Conservation (phyloP, 1,140 invertebrate genomes). For the Drosophila parvula region DNA sequence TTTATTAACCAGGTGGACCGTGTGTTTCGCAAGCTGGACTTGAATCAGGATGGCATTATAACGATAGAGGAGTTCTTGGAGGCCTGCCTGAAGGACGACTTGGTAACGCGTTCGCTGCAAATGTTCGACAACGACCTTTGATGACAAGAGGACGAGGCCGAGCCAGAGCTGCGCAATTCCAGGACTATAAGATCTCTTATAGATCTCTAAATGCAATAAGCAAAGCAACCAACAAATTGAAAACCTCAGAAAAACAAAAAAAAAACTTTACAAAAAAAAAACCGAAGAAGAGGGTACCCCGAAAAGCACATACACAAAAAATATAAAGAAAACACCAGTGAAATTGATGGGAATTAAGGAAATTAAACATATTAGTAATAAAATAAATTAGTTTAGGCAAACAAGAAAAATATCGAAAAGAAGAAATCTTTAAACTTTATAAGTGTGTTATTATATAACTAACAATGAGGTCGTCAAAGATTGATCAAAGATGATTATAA, state of each 20-base stretch:
- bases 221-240: conserved; percentile 19
- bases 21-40: conserved; percentile 95
- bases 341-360: conserved; percentile 44
- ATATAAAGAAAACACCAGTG: conserved; percentile 47
- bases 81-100: conserved; percentile 95
- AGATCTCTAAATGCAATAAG: conserved; percentile 73
- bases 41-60: conserved; percentile 97
- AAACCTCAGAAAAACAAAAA: conserved; percentile 23
- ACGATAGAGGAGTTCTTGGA: conserved; percentile 98
- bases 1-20: conserved; percentile 87
- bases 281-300: conserved; percentile 2
- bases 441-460: conserved; percentile 63
- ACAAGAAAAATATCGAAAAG: conserved; percentile 35
- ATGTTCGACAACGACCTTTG: conserved; percentile 90
- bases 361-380: conserved; percentile 68
- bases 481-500: conserved; percentile 30
- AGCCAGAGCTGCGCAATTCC: conserved; percentile 61
- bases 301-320: background rate
- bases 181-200: conserved; percentile 80
- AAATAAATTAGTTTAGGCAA: conserved; percentile 66
- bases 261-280: conserved; percentile 26
- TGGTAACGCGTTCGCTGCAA: conserved; percentile 91
- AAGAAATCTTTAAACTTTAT: conserved; percentile 61
- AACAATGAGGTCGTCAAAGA: conserved; percentile 28
- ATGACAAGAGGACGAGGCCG: conserved; percentile 72